These are phyloP conservation scores for Clunio marinus DNA, from an alignment of 2,888 invertebrate genomes.

Conservation along the genomic window DNA sequence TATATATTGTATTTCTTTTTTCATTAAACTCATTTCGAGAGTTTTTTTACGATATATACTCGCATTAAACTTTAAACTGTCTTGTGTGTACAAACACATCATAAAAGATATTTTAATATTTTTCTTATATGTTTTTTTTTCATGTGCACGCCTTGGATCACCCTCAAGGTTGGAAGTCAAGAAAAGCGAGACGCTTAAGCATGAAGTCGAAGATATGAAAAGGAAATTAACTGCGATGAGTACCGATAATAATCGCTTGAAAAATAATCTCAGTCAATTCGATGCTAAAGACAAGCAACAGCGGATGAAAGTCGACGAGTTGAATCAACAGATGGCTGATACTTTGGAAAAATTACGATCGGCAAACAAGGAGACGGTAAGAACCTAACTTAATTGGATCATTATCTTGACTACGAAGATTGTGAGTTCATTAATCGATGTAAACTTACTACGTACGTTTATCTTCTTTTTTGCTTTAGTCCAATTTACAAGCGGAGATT, in stretches of 20 bases:
- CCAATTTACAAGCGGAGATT: conserved; percentile 48
- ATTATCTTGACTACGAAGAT: conserved; percentile 3
- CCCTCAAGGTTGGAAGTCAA: conserved; percentile 35
- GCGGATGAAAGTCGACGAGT: conserved; percentile 22
- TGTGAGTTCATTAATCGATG: conserved; percentile 11
- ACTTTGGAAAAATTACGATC: conserved; percentile 27
- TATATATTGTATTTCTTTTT: not conserved
- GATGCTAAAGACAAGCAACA: conserved; percentile 34
- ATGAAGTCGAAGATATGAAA: conserved; percentile 31
- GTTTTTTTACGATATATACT: conserved; percentile 16
- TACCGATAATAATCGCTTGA: conserved; percentile 36
- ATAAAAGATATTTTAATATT: too few relatives aligned
- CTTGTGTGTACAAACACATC: conserved; percentile 26
- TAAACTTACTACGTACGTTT: conserved; percentile 2
- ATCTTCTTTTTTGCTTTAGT: conserved; percentile 42
- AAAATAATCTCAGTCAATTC: conserved; percentile 31
- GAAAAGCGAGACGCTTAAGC: conserved; percentile 24
- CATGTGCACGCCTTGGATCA: not conserved
- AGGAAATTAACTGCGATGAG: conserved; percentile 35
- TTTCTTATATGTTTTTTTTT: too few relatives aligned
- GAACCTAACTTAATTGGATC: conserved; percentile 13
- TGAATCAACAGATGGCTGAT: conserved; percentile 31
- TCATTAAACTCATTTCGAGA: not conserved
- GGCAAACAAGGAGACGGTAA: conserved; percentile 38
- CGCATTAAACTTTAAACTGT: not conserved